Conservation (phyloP, 2,113 vertebrate genomes). For the Rhodinocichla rosea region DNA sequence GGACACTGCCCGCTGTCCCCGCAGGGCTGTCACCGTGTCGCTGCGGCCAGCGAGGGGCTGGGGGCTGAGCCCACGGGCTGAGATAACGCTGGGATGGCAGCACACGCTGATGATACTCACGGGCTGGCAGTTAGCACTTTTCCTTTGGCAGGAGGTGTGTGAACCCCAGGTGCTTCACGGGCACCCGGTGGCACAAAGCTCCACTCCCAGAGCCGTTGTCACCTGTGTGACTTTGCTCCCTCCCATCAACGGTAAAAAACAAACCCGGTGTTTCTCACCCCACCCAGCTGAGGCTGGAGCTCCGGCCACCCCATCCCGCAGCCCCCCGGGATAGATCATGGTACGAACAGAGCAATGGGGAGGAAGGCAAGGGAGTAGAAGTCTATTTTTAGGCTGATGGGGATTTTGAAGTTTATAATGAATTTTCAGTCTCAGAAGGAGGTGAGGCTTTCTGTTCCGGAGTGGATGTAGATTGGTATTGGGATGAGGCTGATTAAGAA, state of each 20-base stretch:
- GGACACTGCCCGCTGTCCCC: neutral
- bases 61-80: neutral
- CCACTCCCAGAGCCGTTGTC: neutral
- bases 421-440: too few relatives aligned
- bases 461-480: too few relatives aligned
- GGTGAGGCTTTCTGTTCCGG: too few relatives aligned
- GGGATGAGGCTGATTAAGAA: too few relatives aligned
- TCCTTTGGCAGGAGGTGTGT: accelerated
- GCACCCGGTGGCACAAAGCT: neutral
- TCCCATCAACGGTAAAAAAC: neutral
- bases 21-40: neutral
- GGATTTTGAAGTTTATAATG: too few relatives aligned
- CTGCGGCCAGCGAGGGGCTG: neutral
- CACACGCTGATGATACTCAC: neutral
- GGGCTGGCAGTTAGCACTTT: neutral
- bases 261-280: neutral
- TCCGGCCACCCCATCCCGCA: neutral
- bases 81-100: neutral
- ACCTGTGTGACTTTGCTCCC: neutral
- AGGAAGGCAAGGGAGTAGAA: too few relatives aligned
- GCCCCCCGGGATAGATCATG: neutral
- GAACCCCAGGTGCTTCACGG: neutral
- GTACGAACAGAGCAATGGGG: too few relatives aligned
- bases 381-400: too few relatives aligned
- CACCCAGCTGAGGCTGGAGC: neutral